phyloP scores from a whole-genome alignment of 2,888 invertebrate species.

The Drosophila melanosoma region DNA sequence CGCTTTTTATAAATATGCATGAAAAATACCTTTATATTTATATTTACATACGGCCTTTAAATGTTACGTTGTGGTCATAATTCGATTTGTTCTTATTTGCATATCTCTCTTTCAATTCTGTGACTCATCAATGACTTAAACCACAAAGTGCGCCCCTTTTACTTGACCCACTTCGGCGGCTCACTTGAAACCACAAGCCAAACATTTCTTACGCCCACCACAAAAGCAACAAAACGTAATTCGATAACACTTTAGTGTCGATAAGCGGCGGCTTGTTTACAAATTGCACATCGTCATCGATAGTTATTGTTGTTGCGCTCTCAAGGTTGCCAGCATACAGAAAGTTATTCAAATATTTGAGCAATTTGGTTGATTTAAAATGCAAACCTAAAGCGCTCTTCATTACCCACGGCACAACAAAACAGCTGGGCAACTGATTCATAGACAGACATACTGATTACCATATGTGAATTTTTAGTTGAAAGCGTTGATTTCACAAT shows the following conservation, averaged over 20 bases:
- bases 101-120: not conserved
- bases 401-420: constrained; percentile 18
- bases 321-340: constrained; percentile 59
- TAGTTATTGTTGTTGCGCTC: constrained; percentile 12
- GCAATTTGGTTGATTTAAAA: constrained; percentile 61
- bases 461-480: constrained; percentile 9
- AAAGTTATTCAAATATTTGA: constrained; percentile 56
- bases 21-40: not conserved
- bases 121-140: constrained; percentile 40
- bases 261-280: not conserved
- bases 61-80: constrained; percentile 14
- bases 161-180: constrained; percentile 40
- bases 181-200: constrained; percentile 13
- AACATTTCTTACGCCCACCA: constrained; percentile 34
- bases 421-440: constrained; percentile 24
- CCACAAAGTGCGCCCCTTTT: constrained; percentile 17
- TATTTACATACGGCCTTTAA: constrained; percentile 31
- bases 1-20: constrained; percentile 4
- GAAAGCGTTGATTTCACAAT: constrained; percentile 53
- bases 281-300: constrained; percentile 27
- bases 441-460: constrained; percentile 21
- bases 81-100: constrained; percentile 14
- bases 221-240: not conserved
- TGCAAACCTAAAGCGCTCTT: constrained; percentile 49
- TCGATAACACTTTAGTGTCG: constrained; percentile 39